Evolutionary conservation across 2,113 vertebrate species (phyloP), one percentile per base, ranked within the genome.

Genomic region (Pithys albifrons): DNA sequence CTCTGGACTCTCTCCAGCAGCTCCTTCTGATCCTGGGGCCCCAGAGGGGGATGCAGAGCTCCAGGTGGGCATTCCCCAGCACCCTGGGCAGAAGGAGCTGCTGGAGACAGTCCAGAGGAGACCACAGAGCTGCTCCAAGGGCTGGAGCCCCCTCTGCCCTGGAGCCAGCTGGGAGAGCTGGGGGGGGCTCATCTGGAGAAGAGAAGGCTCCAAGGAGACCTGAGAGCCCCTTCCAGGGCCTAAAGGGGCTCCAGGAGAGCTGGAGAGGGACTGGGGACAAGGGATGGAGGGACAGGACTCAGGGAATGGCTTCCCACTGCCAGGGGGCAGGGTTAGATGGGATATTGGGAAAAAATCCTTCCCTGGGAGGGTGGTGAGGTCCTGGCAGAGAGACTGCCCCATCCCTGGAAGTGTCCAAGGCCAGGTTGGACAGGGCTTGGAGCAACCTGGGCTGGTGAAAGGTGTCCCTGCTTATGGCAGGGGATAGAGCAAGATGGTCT

Each of bases 321-420:
- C n/a, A 62, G 11, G 76, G 24, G 7, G 6, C n/a, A 41, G 48
- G 17, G 14, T 0, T 13, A 5, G 41, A 19, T 62, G 62, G 20
- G 29, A 10, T 16, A 41, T 2, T 41, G 55, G 29, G 48, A 31
- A 89, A n/a, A 2, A 69, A 31, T 55, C 54, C 0, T 7, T 62
- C 0, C 0, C 55, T 83, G 9, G 14, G 20, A 41, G 39, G 19
- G 5, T 61, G 24, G 1, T 0, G 2, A 69, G 11, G 14, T 29
- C 14, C 64, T 62, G 55, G 12, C 55, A 54, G 5, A 35, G 54
- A 61, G 54, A 0, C 46, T 82, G 69, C 27, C 27, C 37, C 37
- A 59, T 39, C 2, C 22, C 69, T 74, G 46, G 6, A 2, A 61
- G 33, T 75, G 23, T 25, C 13, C 46, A 5, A 14, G 33, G 28